These are phyloP conservation scores for Hydrotaea cyrtoneurina DNA, from an alignment of 2,888 invertebrate genomes.

Conservation along the genomic window DNA sequence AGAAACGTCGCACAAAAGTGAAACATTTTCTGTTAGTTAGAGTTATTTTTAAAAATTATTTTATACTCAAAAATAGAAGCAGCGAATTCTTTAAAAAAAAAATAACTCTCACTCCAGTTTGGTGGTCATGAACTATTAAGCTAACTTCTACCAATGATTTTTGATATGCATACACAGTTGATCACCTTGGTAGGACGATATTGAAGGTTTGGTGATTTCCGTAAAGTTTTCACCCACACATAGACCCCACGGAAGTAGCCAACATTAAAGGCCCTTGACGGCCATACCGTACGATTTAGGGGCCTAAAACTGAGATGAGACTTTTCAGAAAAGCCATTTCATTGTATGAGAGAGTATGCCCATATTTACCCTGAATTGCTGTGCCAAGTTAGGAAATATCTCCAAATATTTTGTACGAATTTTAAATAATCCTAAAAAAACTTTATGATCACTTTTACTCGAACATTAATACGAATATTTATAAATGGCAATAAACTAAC, in stretches of 20 bases:
- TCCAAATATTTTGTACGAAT: conserved; percentile 2
- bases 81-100: too few species aligned
- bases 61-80: too few species aligned
- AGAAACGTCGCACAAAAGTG: too few species aligned
- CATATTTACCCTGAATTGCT: not conserved
- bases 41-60: too few species aligned
- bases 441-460: too few species aligned
- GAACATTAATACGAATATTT: not conserved
- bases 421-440: conserved; percentile 10
- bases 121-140: too few species aligned
- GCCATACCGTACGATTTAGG: too few species aligned
- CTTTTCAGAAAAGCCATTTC: too few species aligned
- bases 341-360: too few species aligned
- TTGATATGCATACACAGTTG: not conserved
- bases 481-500: not conserved
- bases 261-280: not conserved
- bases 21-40: too few species aligned
- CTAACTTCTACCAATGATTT: not conserved
- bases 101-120: too few species aligned
- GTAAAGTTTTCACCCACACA: not conserved
- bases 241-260: not conserved
- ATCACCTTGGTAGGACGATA: conserved; percentile 20
- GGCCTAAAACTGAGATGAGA: too few species aligned
- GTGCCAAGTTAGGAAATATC: not conserved
- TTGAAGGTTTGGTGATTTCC: not conserved